Evolutionary conservation across 2,113 vertebrate species (phyloP), one percentile per base, ranked within the genome.

Genomic region (Baryphthengus martii): DNA sequence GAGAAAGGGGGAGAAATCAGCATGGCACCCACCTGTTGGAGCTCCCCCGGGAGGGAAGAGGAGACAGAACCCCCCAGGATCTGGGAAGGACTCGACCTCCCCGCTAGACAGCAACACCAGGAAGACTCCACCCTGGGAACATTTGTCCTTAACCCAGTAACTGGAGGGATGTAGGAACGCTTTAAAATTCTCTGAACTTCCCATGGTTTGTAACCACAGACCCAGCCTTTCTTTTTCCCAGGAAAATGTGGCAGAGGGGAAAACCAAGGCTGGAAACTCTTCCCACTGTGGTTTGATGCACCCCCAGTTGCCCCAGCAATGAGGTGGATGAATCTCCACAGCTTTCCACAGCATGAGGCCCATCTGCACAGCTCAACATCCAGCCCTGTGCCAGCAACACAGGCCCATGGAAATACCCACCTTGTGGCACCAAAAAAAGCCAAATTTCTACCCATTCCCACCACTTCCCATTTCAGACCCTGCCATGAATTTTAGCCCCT

Each of bases 251-350:
- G 14, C 7, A 5, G 23, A 29, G 50, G 31, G 29, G 45, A 42
- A 67, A 70, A 13, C 2, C 0, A 6, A 19, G n/a, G 16, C 50
- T 75, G 58, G 63, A 28, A n/a, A 17, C 8, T 10, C 12, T 53
- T 49, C 20, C 73, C 0, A 0, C 40, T n/a, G 75, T 2, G 6
- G 3, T 31, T 26, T 1, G 17, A 2, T 11, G 1, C 21, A 13
- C 49, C 18, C 1, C 21, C 4, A 31, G 10, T 31, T 17, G 61
- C 13, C 53, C 25, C 28, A 39, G 44, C 37, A 10, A 0, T 0
- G 31, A 29, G 68, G 5, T 15, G 44, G 15, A 13, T 15, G 44
- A 13, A 13, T n/a, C 52, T 29, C n/a, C 35, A 13, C 23, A 15
- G 2, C 0, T 0, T 7, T 37, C 24, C 13, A 31, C 44, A 31